Evolutionary conservation across 2,797 vertebrate species (phyloP), one percentile per base, ranked within the genome.

Genomic region (Champsocephalus gunnari): DNA sequence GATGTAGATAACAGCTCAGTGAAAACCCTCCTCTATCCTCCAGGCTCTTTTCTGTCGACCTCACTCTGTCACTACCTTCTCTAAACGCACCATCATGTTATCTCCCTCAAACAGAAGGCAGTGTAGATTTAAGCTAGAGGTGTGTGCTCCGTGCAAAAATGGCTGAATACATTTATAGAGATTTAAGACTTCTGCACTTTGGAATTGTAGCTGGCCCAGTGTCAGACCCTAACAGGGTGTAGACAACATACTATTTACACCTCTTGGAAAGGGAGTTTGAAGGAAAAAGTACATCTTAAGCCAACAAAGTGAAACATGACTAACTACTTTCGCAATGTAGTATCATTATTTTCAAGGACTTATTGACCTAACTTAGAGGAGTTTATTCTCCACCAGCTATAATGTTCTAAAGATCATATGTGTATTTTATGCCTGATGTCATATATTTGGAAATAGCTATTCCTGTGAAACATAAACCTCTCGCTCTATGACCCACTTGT

Each of bases 1-100:
- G 66, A 80, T 75, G 78, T 51, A 56, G 68, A 79, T 71, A 44
- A 77, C 62, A 69, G 62, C 44, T 2, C 43, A 16, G 64, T 12
- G 12, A 70, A 66, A 78, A 53, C 21, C 43, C 34, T 34, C 55
- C 64, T 50, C 54, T 51, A 12, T 55, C 71, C 51, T 64, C 55
- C 49, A 68, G 47, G 14, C 62, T 64, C 59, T 48, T 51, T 53
- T 66, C n/a, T 63, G 44, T 82, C 9, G 16, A 57, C 64, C 68
- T 58, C 38, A 8, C 66, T 71, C 65, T 53, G 67, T 59, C 66
- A 48, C 61, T 71, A 8, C 60, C 54, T 49, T 38, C 48, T 66
- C 60, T 57, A 69, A 70, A 68, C 28, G 62, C 32, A 41, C 12
- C n/a, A 13, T 41, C 11, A 3, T 19, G 13, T 48, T 69, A 47